These are phyloP conservation scores for Cyrtonyx montezumae DNA, from an alignment of 2,113 vertebrate genomes.

Conservation along the genomic window DNA sequence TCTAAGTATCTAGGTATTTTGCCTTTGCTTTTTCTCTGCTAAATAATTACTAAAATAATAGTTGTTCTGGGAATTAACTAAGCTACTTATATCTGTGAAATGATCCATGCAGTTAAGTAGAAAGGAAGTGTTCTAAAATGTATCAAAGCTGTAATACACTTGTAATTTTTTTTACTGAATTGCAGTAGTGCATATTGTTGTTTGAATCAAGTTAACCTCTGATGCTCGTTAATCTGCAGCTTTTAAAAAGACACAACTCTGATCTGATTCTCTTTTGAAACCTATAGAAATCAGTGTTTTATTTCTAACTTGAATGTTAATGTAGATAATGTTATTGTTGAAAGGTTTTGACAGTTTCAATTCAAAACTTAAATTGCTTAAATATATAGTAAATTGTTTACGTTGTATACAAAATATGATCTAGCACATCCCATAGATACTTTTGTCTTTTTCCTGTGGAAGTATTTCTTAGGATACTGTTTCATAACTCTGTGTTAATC, in stretches of 20 bases:
- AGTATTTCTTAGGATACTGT: background rate
- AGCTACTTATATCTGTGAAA: background rate
- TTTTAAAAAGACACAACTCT: background rate
- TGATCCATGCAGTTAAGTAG: background rate
- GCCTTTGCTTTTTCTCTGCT: background rate
- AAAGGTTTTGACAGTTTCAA: background rate
- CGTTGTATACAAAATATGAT: background rate
- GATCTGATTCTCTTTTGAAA: background rate
- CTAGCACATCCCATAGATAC: background rate
- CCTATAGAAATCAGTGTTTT: background rate
- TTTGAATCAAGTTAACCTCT: background rate
- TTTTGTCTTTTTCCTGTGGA: background rate
- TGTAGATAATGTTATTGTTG: background rate
- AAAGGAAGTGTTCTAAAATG: background rate
- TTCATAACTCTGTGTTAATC: slow-evolving; percentile 24
- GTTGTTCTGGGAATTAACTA: background rate
- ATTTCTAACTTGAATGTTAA: background rate
- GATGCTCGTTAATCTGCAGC: background rate
- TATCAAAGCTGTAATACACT: background rate
- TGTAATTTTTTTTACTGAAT: background rate
- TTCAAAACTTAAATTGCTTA: background rate
- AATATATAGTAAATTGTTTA: background rate
- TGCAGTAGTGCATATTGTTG: background rate
- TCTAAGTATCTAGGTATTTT: background rate
- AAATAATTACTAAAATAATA: background rate